Evolutionary conservation across 2,888 invertebrate species (phyloP), one percentile per base, ranked within the genome.

Genomic region (Rhagophthalmus giganteus): DNA sequence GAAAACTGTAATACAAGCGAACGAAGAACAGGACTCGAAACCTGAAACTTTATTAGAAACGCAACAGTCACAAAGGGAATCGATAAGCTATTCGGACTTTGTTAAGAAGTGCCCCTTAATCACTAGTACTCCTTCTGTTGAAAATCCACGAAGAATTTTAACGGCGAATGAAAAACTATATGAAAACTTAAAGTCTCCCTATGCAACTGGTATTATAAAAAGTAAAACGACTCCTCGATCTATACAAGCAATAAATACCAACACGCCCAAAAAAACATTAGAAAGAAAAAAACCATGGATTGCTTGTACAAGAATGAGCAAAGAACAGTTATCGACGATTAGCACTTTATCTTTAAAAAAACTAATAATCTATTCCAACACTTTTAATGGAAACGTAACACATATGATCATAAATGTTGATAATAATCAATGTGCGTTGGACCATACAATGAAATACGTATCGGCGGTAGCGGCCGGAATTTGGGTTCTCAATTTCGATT

Each of bases 401-500:
- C 75, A 75, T 58, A 59, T 75, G 63, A 63, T 75, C 10, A 73
- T 74, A 5, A 40, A 58, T 9, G 66, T 66, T 0, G 63, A 72
- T 39, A 63, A 69, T 10, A 58, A 59, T 3, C 69, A 70, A 44
- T 57, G 61, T 30, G 45, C 73, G 2, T 62, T 62, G 27, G 70
- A 72, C 57, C 72, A 73, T 47, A 75, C 75, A 2, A 71, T 81
- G 8, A 83, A 83, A 60, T 82, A 76, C 62, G 76, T 83, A 69
- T 74, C 76, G 33, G 81, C 81, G 1, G 67, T 83, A 28, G 81
- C 82, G 6, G 75, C 78, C 1, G 79, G 81, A 1, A 78, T 79
- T 60, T 83, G 82, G 82, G 79, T 83, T 20, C 65, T 83, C 7
- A 75, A 77, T 2, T 78, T 74, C 61, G 73, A 74, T n/a, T 83